Percentiles rank a stretch among this genome's conserved stretches.
These are phyloP conservation scores for Hesperophylax magnus DNA, from an alignment of 1,140 invertebrate genomes.

Conservation along the genomic window DNA sequence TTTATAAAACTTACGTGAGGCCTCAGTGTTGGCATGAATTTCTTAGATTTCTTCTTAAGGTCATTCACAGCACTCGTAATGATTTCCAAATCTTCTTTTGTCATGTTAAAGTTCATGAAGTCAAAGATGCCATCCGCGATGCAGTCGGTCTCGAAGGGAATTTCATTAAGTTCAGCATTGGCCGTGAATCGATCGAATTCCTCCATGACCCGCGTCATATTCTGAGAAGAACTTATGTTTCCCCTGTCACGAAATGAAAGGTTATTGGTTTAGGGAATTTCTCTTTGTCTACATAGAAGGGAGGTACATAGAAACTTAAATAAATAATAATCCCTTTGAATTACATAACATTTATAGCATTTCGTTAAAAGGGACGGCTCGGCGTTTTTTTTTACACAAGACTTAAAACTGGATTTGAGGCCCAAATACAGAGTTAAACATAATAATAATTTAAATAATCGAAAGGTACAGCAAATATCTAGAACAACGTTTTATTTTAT, in stretches of 20 bases:
- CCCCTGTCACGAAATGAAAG: background rate
- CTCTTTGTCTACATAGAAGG: no score
- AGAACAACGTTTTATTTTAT: no score
- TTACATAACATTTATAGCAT: no score
- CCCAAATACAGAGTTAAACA: no score
- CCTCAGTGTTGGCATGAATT: constrained; percentile 56
- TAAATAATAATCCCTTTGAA: no score
- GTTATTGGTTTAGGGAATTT: no score
- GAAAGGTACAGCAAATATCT: no score
- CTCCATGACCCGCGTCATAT: constrained; percentile 19
- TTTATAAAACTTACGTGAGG: constrained; percentile 59
- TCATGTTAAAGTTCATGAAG: constrained; percentile 44
- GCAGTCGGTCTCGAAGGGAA: constrained; percentile 60
- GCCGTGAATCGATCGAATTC: constrained; percentile 40
- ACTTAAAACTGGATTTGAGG: no score
- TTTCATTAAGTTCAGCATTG: background rate
- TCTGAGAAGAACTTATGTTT: background rate
- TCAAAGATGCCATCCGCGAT: constrained; percentile 61
- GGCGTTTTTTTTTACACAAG: no score
- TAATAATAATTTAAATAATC: no score
- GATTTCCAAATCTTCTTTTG: constrained; percentile 3
- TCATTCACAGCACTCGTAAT: constrained; percentile 1
- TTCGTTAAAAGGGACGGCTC: no score
- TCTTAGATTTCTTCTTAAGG: constrained; percentile 25
- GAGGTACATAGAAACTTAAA: no score